Evolutionary conservation across 2,888 invertebrate genomes (phyloP), one percentile per base, ranked within the genome.

Genomic region (Crepidodera aurea): DNA sequence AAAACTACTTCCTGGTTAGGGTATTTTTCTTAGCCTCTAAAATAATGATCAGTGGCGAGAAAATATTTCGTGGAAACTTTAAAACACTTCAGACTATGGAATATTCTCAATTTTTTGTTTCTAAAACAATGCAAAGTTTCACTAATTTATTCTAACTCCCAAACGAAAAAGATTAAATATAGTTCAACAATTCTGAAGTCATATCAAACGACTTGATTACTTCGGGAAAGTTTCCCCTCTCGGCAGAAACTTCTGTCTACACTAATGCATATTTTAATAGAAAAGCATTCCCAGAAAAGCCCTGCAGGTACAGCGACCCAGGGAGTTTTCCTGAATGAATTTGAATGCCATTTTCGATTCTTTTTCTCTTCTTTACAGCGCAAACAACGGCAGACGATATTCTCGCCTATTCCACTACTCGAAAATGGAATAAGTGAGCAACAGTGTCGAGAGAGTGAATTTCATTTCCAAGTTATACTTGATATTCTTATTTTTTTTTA

Each of bases 251-350:
- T 61, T 57, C 44, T 51, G 55, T 51, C 61, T 61, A 55, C 61
- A 50, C 51, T 61, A 25, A 55, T 61, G 61, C 61, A 61, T 61
- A 61, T 61, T 61, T 61, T 61, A 61, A 61, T 61, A 61, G 61
- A 51, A 51, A 51, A 56, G 27, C 44, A 37, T 61, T 56, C 44
- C 61, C 51, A 37, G 50, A 19, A 61, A 56, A 34, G 60, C 61
- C 65, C 66, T 67, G 69, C 66, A 69, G 71, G 73, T 74, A 74
- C 69, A 68, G 71, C 72, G 67, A 69, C 64, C 71, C 64, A 39
- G 74, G 74, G 74, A 72, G 39, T 55, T 50, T 54, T 67, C 58
- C 64, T 64, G 74, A 75, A 75, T 74, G 75, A 75, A 76, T 76
- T 75, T 73, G 71, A 75, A 76, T 75, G 70, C 69, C 71, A 69